phyloP scores from a whole-genome alignment of 2,888 invertebrate species.

The Craniophora ligustri region DNA sequence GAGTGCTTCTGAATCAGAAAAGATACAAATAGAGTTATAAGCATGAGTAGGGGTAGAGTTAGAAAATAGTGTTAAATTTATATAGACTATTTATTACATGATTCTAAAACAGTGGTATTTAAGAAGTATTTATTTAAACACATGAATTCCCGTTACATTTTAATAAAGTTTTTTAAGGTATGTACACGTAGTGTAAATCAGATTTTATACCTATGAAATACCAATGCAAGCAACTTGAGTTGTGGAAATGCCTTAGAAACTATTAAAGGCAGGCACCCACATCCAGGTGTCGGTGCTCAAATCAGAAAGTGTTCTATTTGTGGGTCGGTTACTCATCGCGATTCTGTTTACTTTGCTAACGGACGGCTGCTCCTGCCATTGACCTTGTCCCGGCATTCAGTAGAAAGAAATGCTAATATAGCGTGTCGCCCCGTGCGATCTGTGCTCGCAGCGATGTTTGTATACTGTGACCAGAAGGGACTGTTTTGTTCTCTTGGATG shows the following conservation, averaged over 20 bases:
- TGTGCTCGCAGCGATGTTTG: conserved; percentile 3
- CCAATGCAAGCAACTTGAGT: conserved; percentile 48
- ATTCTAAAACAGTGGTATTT: conserved; percentile 26
- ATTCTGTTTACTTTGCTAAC: conserved; percentile 80
- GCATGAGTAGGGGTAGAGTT: too few relatives aligned
- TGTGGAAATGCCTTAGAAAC: conserved; percentile 49
- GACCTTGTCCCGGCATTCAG: conserved; percentile 80
- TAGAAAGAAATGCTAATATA: conserved; percentile 69
- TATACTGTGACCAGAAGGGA: conserved; percentile 18
- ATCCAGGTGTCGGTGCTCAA: conserved; percentile 73
- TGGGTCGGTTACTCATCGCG: conserved; percentile 78
- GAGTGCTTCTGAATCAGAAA: conserved; percentile 12
- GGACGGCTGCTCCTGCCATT: conserved; percentile 82
- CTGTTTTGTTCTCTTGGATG: too few relatives aligned
- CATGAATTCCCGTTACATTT: conserved; percentile 25
- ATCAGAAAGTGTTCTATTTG: conserved; percentile 83
- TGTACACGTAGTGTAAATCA: conserved; percentile 6
- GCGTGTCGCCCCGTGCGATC: conserved; percentile 58
- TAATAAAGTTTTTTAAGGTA: conserved; percentile 27
- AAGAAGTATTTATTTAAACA: conserved; percentile 25
- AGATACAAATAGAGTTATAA: too few relatives aligned
- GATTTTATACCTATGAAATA: conserved; percentile 25
- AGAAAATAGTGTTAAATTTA: conserved; percentile 26
- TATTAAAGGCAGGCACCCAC: conserved; percentile 60
- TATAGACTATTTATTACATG: conserved; percentile 32